Conservation (phyloP, 2,888 invertebrate species). For the Diaphora mendica region DNA sequence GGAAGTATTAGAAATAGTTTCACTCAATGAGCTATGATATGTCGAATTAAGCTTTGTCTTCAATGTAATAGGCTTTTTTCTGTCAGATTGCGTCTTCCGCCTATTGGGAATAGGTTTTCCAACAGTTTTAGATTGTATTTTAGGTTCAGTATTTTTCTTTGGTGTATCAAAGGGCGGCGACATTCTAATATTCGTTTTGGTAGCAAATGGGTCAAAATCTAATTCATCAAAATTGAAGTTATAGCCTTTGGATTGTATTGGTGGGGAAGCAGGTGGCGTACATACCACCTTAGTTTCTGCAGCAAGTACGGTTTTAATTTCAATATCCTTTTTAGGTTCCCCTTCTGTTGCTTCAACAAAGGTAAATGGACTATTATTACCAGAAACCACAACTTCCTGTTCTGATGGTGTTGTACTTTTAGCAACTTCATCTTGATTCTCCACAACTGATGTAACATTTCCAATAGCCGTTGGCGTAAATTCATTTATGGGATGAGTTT, state of each 20-base stretch:
- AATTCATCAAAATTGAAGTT: constrained; percentile 79
- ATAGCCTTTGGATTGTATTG: constrained; percentile 72
- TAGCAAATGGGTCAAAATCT: constrained; percentile 73
- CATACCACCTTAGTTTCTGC: constrained; percentile 44
- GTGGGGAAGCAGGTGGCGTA: constrained; percentile 66
- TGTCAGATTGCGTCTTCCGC: constrained; percentile 65
- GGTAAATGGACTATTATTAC: constrained; percentile 70
- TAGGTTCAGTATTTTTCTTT: constrained; percentile 33
- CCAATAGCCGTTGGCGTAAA: background rate
- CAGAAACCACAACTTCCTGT: constrained; percentile 66
- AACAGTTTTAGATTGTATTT: constrained; percentile 26
- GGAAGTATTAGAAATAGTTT: constrained; percentile 17
- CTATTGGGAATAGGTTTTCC: constrained; percentile 44
- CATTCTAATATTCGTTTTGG: constrained; percentile 71
- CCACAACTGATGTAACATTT: background rate
- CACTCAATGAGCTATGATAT: constrained; percentile 16
- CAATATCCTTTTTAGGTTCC: constrained; percentile 4
- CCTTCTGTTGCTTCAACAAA: constrained; percentile 54
- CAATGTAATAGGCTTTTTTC: constrained; percentile 50
- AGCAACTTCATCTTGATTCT: background rate
- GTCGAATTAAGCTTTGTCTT: constrained; percentile 63
- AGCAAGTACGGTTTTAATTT: constrained; percentile 31
- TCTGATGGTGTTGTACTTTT: constrained; percentile 34
- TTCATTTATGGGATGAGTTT: constrained; percentile 4
- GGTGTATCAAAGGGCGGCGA: constrained; percentile 64